A percentile compares a stretch with the other conserved stretches of the same genome.
Evolutionary conservation across 2,888 invertebrate genomes (phyloP).

Genomic region (Drosophila limbata): DNA sequence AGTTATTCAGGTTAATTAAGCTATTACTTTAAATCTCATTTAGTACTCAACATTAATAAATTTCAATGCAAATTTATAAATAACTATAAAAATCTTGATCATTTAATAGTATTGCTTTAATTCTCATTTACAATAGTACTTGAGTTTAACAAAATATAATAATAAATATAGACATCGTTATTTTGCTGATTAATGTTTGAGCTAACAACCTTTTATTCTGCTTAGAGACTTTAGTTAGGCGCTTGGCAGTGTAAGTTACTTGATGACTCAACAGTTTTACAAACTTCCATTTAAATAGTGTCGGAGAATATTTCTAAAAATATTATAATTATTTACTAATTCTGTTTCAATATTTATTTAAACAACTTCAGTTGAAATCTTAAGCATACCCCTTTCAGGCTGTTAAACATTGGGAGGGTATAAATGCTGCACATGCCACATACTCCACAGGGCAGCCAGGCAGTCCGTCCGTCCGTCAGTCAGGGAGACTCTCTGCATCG

Average conservation of each 20-base stretch:
- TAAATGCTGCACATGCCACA: slow-evolving; percentile 53
- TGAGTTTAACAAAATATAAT: neutral
- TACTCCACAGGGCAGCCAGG: slow-evolving; percentile 19
- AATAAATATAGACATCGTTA: slow-evolving; percentile 2
- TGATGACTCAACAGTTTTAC: neutral
- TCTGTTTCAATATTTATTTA: no score
- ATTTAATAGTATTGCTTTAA: neutral
- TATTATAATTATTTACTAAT: no score
- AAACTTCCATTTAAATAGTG: neutral
- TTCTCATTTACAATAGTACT: neutral
- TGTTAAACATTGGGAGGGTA: slow-evolving; percentile 23
- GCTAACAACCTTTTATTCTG: slow-evolving; percentile 1
- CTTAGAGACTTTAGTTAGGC: slow-evolving; percentile 4
- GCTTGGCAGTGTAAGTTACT: slow-evolving; percentile 1
- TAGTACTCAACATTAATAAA: neutral
- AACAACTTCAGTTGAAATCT: no score
- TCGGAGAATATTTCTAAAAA: neutral
- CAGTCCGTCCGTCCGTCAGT: neutral
- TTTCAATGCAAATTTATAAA: neutral
- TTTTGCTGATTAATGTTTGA: slow-evolving; percentile 5
- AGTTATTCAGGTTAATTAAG: no score
- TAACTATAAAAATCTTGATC: neutral
- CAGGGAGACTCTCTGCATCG: slow-evolving; percentile 34
- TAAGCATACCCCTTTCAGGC: slow-evolving; percentile 25
- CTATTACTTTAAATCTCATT: neutral